A percentile compares a stretch with the other conserved stretches of the same genome.
phyloP scores from a whole-genome alignment of 2,113 vertebrate genomes.

The Naja naja region DNA sequence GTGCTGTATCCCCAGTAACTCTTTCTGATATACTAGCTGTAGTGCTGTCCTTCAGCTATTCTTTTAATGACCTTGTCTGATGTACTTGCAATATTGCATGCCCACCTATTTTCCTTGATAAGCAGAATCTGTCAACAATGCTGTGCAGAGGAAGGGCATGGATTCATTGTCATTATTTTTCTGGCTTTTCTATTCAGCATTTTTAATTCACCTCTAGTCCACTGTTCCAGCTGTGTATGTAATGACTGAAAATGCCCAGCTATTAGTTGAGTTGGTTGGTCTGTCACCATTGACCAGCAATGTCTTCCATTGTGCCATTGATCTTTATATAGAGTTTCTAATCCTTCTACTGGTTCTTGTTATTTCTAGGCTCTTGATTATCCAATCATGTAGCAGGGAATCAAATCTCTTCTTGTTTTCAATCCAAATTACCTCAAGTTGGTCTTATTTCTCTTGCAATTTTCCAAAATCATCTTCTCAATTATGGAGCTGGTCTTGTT shows the following conservation, averaged over 20 bases:
- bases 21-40: neutral
- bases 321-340: neutral
- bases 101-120: neutral
- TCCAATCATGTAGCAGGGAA: neutral
- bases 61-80: neutral
- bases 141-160: neutral
- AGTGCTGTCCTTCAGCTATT: neutral
- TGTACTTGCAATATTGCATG: neutral
- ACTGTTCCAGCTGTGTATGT: neutral
- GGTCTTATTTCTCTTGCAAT: neutral
- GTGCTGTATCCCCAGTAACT: neutral
- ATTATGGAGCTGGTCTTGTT: neutral
- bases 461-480: neutral
- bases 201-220: neutral
- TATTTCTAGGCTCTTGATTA: neutral
- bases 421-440: neutral
- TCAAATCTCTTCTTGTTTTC: neutral
- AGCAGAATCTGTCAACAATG: neutral
- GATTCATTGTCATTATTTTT: neutral
- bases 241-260: neutral
- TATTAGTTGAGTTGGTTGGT: neutral
- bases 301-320: neutral
- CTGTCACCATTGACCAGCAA: neutral
- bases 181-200: neutral
- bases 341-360: neutral